Conservation (phyloP, 2,797 vertebrate genomes). For the Anabacerthia variegaticeps region DNA sequence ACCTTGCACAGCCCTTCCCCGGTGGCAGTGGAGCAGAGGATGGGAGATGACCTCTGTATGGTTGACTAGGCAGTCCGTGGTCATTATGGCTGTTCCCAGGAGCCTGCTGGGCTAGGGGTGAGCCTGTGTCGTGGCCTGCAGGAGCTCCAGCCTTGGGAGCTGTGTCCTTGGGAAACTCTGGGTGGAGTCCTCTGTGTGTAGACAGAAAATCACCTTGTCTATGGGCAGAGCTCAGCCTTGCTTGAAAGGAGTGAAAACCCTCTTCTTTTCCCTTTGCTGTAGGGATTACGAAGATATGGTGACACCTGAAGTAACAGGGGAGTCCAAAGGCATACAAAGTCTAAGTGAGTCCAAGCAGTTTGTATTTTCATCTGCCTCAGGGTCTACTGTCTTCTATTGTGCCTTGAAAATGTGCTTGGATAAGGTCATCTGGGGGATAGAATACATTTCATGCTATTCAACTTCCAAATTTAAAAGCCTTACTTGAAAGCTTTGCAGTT, state of each 20-base stretch:
- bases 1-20: slow-evolving; percentile 28
- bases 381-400: background rate
- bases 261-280: background rate
- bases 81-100: background rate
- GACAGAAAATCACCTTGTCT: background rate
- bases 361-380: background rate
- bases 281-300: background rate
- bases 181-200: background rate
- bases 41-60: background rate
- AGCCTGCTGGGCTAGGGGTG: background rate
- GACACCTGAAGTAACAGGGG: background rate
- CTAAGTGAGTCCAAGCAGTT: background rate
- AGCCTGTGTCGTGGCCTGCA: background rate
- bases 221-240: background rate
- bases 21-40: background rate
- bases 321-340: background rate
- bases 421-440: background rate
- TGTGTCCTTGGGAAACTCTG: background rate
- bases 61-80: background rate
- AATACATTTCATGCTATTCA: background rate
- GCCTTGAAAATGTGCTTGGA: background rate
- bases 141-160: background rate
- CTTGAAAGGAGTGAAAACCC: background rate
- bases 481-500: background rate
- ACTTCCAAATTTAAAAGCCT: background rate